Conservation (phyloP, 2,113 vertebrate genomes). For the Pedetes capensis region DNA sequence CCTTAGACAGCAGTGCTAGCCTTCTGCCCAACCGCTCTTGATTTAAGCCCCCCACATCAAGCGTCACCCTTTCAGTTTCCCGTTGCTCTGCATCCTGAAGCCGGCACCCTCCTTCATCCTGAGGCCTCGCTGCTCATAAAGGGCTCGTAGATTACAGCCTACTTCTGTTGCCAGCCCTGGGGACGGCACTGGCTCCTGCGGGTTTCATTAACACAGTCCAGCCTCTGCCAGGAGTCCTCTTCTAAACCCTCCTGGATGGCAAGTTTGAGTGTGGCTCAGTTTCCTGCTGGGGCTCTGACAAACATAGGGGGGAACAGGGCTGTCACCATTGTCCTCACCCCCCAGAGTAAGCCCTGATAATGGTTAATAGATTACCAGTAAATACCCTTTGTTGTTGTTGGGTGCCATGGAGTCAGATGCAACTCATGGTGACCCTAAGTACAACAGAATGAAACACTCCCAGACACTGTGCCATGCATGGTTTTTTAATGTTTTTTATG, state of each 20-base stretch:
- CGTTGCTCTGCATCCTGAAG: background rate
- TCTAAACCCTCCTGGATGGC: background rate
- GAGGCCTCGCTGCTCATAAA: background rate
- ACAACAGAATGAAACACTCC: no score
- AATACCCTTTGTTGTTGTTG: slow-evolving; percentile 25
- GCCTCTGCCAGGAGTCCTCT: background rate
- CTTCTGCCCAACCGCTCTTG: background rate
- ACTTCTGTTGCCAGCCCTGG: background rate
- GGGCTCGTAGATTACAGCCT: no score
- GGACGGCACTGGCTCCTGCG: no score
- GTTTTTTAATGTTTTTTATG: no score
- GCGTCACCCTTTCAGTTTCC: background rate
- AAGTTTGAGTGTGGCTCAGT: background rate
- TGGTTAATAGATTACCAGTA: background rate
- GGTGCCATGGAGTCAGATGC: no score
- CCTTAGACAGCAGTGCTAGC: background rate
- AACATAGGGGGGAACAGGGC: background rate
- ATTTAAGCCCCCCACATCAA: background rate
- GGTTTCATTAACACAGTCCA: background rate
- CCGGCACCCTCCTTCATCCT: background rate
- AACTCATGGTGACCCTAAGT: no score
- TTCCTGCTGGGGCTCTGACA: background rate
- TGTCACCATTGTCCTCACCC: background rate
- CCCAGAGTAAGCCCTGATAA: background rate
- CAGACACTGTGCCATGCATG: no score